Evolutionary conservation across 2,797 vertebrate genomes (phyloP), one percentile per base, ranked within the genome.

Genomic region (Nyctibius grandis): DNA sequence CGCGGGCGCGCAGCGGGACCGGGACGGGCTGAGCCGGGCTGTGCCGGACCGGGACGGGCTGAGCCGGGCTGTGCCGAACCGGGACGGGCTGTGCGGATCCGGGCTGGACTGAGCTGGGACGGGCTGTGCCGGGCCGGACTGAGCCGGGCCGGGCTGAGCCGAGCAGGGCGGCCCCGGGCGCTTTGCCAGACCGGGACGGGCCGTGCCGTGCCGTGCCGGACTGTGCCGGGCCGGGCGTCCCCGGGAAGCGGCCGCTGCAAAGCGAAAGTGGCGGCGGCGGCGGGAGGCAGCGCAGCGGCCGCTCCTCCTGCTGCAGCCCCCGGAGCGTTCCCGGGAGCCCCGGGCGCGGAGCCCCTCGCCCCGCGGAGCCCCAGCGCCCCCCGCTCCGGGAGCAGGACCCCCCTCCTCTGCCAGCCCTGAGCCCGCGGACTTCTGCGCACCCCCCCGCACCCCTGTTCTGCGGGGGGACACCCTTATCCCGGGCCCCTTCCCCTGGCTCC

Each of bases 191-290:
- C n/a, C n/a, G 80, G 59, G 56, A 26, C 57, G 22, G 77, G 75
- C 17, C n/a, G n/a, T n/a, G n/a, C n/a, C n/a, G n/a, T n/a, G n/a
- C n/a, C n/a, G 65, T 53, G 53, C 9, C 9, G 50, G 38, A 31
- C 22, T 26, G 56, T 5, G 12, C 20, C 36, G 80, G 56, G 59
- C 21, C 60, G 22, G 79, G 72, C 15, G 50, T 12, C 36, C 15
- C 40, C 33, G 72, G 53, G 57, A 59, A 88, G 80, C 42, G 50
- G 34, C 56, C 6, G 65, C 63, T 33, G 63, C 26, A 82, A 95
- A 94, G 72, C 9, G 94, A 94, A 95, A 94, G 95, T 68, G 69
- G 48, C n/a, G 50, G 42, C 19, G 83, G 45, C 8, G 5, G 20
- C 22, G 48, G 67, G 47, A 47, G 75, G 61, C 72, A 8, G 77